phyloP scores from a whole-genome alignment of 1,140 invertebrate genomes.

The Drosophila serrata region DNA sequence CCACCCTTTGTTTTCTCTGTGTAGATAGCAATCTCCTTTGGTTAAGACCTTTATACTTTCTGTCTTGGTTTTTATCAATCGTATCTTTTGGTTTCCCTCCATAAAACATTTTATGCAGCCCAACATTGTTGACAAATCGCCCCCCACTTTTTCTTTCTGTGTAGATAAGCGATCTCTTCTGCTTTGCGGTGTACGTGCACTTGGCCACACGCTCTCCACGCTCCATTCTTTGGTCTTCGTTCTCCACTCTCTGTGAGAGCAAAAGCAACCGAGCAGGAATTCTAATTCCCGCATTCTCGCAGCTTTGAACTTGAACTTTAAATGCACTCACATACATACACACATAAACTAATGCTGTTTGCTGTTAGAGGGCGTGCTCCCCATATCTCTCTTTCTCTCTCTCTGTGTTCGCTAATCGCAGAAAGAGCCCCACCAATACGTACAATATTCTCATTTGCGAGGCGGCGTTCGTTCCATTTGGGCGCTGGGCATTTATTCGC shows the following conservation, averaged over 20 bases:
- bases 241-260: slow-evolving; percentile 22
- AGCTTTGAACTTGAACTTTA: slow-evolving; percentile 84
- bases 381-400: slow-evolving; percentile 16
- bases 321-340: slow-evolving; percentile 59
- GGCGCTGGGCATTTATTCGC: slow-evolving; percentile 36
- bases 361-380: slow-evolving; percentile 34
- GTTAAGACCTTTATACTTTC: background rate
- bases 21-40: slow-evolving; percentile 10
- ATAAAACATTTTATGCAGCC: background rate
- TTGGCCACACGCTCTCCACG: slow-evolving; percentile 36
- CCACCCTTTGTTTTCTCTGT: background rate
- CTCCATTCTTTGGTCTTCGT: background rate
- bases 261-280: slow-evolving; percentile 43
- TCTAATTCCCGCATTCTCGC: slow-evolving; percentile 63
- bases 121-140: background rate
- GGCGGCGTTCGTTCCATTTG: slow-evolving; percentile 46
- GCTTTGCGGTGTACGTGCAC: slow-evolving; percentile 64
- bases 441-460: slow-evolving; percentile 34
- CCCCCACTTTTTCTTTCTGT: slow-evolving; percentile 14
- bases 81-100: background rate
- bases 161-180: slow-evolving; percentile 39
- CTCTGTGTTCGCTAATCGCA: background rate
- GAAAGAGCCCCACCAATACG: slow-evolving; percentile 2
- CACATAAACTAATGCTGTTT: slow-evolving; percentile 44
- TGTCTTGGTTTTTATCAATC: background rate